Evolutionary conservation across 1,140 invertebrate species (phyloP), one percentile per base, ranked within the genome.

Genomic region (Lerema accius): DNA sequence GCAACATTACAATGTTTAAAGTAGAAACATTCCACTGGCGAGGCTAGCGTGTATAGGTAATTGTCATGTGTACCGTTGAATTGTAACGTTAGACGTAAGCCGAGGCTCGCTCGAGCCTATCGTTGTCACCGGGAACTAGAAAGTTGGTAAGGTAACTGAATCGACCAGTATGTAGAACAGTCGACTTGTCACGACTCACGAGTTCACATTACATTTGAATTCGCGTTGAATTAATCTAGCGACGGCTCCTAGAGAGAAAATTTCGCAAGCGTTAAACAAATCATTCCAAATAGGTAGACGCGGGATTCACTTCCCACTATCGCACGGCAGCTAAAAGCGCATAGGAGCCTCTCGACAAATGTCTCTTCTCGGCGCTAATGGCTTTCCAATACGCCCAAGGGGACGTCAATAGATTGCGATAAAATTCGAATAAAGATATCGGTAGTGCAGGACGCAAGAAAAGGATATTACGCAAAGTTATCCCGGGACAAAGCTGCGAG

Each of bases 391-490:
- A 64, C 61, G 16, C 50, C 49, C 46, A 49, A 60, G 53, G 40
- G 56, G 49, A 56, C 61, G 67, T 69, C 55, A 67, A 69, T 63
- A 63, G 68, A 65, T 63, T 65, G 63, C 39, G 53, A 66, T 71
- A 63, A 69, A 68, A 71, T 70, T 76, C 66, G 66, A 69, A 66
- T 51, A 53, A 56, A 63, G 53, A 35, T 37, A 40, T 11, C 55
- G 23, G 10, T 11, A 49, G 55, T 48, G 32, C 23, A 43, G 0
- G 15, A 37, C 53, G 19, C 15, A 17, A 49, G 46, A 39, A 48
- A 32, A 48, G 46, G 64, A 75, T 72, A 73, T 73, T 70, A 67
- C 55, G 55, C 60, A 63, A 69, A 75, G 66, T 69, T 69, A 78
- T 76, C 65, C 67, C 7, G 40, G 40, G 17, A 70, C 70, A 76